phyloP scores from a whole-genome alignment of 30 jellyfish, hydroid and myxozoan species.

The Cassiopea andromeda region DNA sequence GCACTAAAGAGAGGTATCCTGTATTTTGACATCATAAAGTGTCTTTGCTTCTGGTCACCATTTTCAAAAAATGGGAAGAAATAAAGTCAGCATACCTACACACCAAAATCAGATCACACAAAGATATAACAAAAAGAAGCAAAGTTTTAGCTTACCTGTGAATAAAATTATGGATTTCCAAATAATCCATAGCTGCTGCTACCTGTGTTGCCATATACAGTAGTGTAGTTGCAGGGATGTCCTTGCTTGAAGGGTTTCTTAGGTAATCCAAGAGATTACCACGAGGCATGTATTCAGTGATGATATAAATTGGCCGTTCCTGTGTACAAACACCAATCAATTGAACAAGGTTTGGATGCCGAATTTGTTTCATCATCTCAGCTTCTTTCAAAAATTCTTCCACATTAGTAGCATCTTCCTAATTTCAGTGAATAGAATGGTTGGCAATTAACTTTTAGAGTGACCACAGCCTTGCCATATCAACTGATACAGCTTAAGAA shows the following conservation, averaged over 20 bases:
- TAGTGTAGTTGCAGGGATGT: constrained; percentile 95
- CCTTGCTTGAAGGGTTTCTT: constrained; percentile 87
- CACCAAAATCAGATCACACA: too few relatives aligned
- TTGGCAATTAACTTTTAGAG: too few relatives aligned
- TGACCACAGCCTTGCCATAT: too few relatives aligned
- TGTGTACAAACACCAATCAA: constrained; percentile 96
- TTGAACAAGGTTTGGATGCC: constrained; percentile 88
- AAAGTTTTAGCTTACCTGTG: constrained; percentile 68
- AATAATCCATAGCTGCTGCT: constrained; percentile 94
- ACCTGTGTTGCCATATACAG: constrained; percentile 99
- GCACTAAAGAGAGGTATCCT: too few relatives aligned
- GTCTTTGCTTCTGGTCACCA: too few relatives aligned
- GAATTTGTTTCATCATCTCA: constrained; percentile 87
- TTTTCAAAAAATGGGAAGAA: too few relatives aligned
- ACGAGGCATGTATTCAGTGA: constrained; percentile 95
- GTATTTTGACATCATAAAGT: too few relatives aligned
- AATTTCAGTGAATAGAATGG: not conserved
- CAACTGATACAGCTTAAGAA: too few relatives aligned
- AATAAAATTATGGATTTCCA: constrained; percentile 75
- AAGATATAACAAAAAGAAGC: not conserved
- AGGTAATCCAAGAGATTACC: constrained; percentile 92
- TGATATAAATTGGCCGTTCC: constrained; percentile 91
- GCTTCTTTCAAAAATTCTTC: constrained; percentile 97
- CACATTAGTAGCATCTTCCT: constrained; percentile 93
- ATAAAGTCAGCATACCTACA: too few relatives aligned